Percentiles rank a stretch among this genome's conserved stretches.
phyloP scores from a whole-genome alignment of 2,113 vertebrate species.

The Rhea pennata region DNA sequence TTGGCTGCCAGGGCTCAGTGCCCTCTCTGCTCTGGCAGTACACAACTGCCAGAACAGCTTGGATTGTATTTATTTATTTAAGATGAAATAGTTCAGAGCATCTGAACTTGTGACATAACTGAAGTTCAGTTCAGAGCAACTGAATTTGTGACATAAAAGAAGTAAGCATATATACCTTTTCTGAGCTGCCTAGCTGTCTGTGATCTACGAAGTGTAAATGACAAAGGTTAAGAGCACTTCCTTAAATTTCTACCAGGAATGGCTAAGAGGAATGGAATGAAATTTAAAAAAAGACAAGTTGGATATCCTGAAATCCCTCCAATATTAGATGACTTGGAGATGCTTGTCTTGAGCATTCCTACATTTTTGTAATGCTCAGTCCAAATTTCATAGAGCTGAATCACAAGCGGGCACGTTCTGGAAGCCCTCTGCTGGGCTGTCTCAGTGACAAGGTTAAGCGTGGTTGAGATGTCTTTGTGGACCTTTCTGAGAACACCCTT shows the following conservation, averaged over 20 bases:
- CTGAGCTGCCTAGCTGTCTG: not conserved
- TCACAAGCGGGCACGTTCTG: not conserved
- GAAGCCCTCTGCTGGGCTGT: not conserved
- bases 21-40: not conserved
- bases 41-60: not conserved
- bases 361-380: not conserved
- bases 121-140: not conserved
- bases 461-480: not conserved
- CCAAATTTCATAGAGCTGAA: not conserved
- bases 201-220: not conserved
- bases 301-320: not conserved
- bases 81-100: not conserved
- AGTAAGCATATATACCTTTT: not conserved
- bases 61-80: not conserved
- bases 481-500: not conserved
- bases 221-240: not conserved
- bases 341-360: not conserved
- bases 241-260: not conserved
- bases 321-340: not conserved
- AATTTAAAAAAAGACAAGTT: not conserved
- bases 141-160: not conserved
- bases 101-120: too few relatives aligned
- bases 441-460: not conserved
- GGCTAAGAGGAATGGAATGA: not conserved
- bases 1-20: not conserved